These are phyloP conservation scores for Eilema sororculum DNA, from an alignment of 2,888 invertebrate species.

Conservation along the genomic window DNA sequence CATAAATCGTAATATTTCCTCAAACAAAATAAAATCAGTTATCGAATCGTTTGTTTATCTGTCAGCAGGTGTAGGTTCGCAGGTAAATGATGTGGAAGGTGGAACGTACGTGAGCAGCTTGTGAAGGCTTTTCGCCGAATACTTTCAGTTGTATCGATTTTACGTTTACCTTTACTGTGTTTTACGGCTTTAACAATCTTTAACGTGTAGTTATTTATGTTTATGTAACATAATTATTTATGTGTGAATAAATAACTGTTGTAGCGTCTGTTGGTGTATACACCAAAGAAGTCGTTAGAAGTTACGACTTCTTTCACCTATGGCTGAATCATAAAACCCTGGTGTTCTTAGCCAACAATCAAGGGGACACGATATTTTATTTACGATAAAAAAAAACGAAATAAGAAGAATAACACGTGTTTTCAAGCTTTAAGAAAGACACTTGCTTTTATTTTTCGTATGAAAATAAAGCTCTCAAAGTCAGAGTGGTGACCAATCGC, in stretches of 20 bases:
- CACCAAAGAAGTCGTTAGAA: no score
- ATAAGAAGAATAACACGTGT: no score
- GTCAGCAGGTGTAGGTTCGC: slow-evolving; percentile 60
- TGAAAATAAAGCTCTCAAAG: not conserved
- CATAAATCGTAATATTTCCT: slow-evolving; percentile 53
- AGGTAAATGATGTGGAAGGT: slow-evolving; percentile 68
- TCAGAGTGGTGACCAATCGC: not conserved
- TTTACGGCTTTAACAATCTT: slow-evolving; percentile 24
- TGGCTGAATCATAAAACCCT: no score
- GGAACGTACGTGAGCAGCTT: slow-evolving; percentile 55
- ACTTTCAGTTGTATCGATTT: slow-evolving; percentile 39
- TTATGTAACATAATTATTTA: not conserved
- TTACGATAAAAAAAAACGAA: no score
- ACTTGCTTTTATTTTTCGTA: not conserved
- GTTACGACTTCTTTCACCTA: no score
- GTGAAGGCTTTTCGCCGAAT: slow-evolving; percentile 44
- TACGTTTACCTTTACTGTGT: slow-evolving; percentile 23
- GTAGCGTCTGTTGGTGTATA: no score
- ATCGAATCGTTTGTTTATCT: slow-evolving; percentile 68
- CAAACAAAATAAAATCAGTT: slow-evolving; percentile 65
- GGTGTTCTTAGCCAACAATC: no score
- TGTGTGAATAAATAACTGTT: no score
- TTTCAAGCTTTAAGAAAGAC: not conserved
- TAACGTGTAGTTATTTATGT: not conserved
- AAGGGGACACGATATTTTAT: no score